Evolutionary conservation across 2,113 vertebrate genomes (phyloP).

Genomic region (Ammodytes dubius): DNA sequence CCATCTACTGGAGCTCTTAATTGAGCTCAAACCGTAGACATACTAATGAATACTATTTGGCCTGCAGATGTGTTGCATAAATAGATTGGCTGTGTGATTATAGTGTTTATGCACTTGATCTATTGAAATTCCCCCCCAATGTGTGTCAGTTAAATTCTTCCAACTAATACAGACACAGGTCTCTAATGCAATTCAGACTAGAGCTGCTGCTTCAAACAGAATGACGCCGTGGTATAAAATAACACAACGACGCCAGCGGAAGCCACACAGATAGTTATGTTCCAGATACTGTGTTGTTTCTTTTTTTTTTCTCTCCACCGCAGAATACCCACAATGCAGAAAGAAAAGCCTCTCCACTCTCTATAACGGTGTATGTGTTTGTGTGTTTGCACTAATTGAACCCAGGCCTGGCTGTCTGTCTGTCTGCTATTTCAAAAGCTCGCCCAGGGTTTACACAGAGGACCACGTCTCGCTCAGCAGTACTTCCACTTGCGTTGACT

Average conservation of each 20-base stretch:
- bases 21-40: constrained; percentile 2
- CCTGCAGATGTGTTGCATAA: not conserved
- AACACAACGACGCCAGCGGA: not conserved
- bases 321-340: not conserved
- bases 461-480: constrained; percentile 26
- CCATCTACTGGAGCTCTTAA: not conserved
- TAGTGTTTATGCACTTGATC: constrained; percentile 27
- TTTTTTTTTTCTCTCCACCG: not conserved
- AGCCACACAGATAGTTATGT: constrained; percentile 1
- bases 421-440: constrained; percentile 37
- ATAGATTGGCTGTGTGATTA: constrained; percentile 33
- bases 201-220: not conserved
- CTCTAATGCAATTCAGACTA: not conserved
- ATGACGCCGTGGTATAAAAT: not conserved
- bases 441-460: constrained; percentile 23
- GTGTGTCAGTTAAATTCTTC: constrained; percentile 17
- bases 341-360: too few species aligned
- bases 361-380: not conserved
- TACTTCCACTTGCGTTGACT: constrained; percentile 42
- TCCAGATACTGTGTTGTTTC: not conserved
- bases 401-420: not conserved
- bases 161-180: not conserved
- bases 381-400: constrained; percentile 28
- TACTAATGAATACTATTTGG: constrained; percentile 3
- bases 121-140: constrained; percentile 34